Evolutionary conservation across 2,888 invertebrate species (phyloP).

Genomic region (Agriopis marginaria): DNA sequence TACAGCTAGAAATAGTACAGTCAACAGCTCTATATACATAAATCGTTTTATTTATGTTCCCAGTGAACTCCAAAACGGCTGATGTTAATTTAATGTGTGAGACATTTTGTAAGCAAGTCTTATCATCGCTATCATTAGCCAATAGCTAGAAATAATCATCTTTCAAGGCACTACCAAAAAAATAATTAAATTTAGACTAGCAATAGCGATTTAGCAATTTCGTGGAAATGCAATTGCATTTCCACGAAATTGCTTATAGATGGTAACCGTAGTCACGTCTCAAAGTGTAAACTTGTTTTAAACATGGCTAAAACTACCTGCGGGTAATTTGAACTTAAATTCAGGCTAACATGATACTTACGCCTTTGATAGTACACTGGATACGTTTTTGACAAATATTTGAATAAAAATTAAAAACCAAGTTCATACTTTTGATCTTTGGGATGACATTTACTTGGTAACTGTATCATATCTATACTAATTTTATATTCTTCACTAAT

Average conservation of each 20-base stretch:
- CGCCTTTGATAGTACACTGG: constrained; percentile 4
- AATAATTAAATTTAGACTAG: not conserved
- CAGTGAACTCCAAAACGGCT: too few relatives aligned
- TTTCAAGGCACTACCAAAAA: too few relatives aligned
- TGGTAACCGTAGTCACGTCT: constrained; percentile 29
- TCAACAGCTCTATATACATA: too few relatives aligned
- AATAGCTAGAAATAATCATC: too few relatives aligned
- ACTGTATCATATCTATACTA: not conserved
- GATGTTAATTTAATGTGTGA: too few relatives aligned
- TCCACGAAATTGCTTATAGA: not conserved
- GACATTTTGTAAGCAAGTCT: too few relatives aligned
- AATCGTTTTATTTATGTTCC: too few relatives aligned
- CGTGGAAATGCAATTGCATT: not conserved
- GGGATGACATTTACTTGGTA: not conserved
- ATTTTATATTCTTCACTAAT: not conserved
- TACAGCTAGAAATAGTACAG: too few relatives aligned
- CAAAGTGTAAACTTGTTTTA: constrained; percentile 54
- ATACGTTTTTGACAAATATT: constrained; percentile 4
- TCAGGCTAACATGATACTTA: constrained; percentile 27
- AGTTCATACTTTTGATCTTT: not conserved
- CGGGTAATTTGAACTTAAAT: constrained; percentile 38
- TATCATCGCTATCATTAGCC: too few relatives aligned
- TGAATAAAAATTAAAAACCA: too few relatives aligned
- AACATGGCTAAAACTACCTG: constrained; percentile 50
- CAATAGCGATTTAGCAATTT: too few relatives aligned